phyloP scores from a whole-genome alignment of 1,140 invertebrate genomes.

The Lordiphosa stackelbergi region DNA sequence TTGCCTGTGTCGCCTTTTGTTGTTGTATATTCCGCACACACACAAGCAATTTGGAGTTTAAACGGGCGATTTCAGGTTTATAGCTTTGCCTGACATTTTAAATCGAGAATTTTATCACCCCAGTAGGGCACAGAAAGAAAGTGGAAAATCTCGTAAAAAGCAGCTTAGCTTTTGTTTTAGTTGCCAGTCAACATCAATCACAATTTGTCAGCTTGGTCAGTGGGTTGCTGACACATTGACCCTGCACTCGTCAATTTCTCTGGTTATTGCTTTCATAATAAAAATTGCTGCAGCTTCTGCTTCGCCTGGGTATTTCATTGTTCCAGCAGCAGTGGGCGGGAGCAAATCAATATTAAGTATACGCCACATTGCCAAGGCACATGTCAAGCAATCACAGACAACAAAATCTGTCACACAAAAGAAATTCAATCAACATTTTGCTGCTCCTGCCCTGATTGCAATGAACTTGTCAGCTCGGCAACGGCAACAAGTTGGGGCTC shows the following conservation, averaged over 20 bases:
- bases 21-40: constrained; percentile 7
- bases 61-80: constrained; percentile 15
- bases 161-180: constrained; percentile 14
- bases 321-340: neutral
- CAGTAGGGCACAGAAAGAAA: constrained; percentile 20
- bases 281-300: neutral
- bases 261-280: constrained; percentile 5
- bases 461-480: constrained; percentile 41
- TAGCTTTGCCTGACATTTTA: constrained; percentile 23
- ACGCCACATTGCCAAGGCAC: constrained; percentile 27
- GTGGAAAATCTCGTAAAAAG: constrained; percentile 24
- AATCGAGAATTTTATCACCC: constrained; percentile 52
- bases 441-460: constrained; percentile 24
- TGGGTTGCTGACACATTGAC: constrained; percentile 16
- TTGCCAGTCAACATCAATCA: constrained; percentile 52
- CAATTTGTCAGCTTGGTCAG: constrained; percentile 15
- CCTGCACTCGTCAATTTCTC: constrained; percentile 7
- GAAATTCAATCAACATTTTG: constrained; percentile 60
- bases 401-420: constrained; percentile 39
- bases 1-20: neutral
- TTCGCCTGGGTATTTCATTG: constrained; percentile 2
- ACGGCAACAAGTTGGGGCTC: constrained; percentile 20
- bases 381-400: constrained; percentile 51
- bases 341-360: constrained; percentile 46
- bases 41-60: constrained; percentile 12